Evolutionary conservation across 1,140 invertebrate genomes (phyloP).

Genomic region (Cephus cinctus): DNA sequence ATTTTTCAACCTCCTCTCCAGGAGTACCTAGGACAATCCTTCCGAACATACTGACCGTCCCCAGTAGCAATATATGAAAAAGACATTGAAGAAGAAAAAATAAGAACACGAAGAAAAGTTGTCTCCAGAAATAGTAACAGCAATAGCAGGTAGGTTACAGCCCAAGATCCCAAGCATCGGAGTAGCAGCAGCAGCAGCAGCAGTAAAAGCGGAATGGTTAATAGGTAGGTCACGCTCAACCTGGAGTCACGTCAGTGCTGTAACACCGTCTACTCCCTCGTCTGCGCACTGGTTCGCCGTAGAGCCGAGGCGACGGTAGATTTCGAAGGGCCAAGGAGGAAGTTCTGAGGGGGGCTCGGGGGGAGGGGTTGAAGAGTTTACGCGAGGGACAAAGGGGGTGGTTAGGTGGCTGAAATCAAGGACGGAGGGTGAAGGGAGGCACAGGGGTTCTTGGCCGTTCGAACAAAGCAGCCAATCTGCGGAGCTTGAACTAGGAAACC

Average conservation of each 20-base stretch:
- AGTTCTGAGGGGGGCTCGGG: neutral
- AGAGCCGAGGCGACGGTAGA: neutral
- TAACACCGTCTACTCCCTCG: too few species aligned
- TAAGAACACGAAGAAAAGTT: neutral
- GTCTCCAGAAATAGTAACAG: neutral
- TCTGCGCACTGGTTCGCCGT: too few species aligned
- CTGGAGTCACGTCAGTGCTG: too few species aligned
- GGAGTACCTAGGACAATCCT: conserved; percentile 4
- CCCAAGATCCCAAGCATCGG: neutral
- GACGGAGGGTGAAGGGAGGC: too few species aligned
- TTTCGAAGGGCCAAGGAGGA: neutral
- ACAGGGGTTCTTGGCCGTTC: too few species aligned
- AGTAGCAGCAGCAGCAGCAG: neutral
- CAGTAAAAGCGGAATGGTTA: neutral
- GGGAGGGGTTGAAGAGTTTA: neutral
- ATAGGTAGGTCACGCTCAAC: conserved; percentile 14
- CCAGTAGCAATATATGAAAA: too few species aligned
- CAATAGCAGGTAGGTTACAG: neutral
- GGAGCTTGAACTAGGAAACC: neutral
- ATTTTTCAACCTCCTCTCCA: too few species aligned
- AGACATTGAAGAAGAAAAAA: neutral
- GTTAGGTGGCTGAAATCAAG: conserved; percentile 6
- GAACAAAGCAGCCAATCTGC: neutral
- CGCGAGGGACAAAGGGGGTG: conserved; percentile 8
- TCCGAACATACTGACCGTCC: conserved; percentile 9